Conservation (phyloP, 2,113 vertebrate genomes). For the Scytalopus superciliaris region DNA sequence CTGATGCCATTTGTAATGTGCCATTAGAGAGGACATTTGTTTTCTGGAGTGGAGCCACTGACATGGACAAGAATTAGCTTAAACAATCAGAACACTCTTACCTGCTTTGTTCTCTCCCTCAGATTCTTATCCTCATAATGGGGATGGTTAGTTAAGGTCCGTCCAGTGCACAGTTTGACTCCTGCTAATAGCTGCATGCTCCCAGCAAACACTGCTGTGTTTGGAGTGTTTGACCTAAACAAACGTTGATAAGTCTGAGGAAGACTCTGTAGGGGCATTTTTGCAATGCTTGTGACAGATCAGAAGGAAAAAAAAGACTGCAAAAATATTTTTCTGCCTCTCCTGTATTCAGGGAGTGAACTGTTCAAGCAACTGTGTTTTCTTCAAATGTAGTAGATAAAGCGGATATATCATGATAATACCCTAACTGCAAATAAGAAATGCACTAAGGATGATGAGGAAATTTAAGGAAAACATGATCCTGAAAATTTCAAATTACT, state of each 20-base stretch:
- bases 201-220: conserved; percentile 91
- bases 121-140: conserved; percentile 94
- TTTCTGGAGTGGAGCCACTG: neutral
- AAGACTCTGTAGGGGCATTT: neutral
- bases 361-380: neutral
- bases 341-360: neutral
- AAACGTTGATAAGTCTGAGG: neutral
- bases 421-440: conserved; percentile 31
- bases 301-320: conserved; percentile 51
- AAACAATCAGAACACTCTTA: conserved; percentile 46
- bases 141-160: conserved; percentile 94
- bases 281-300: neutral
- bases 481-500: neutral
- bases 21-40: neutral
- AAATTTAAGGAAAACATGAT: neutral
- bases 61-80: neutral
- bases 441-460: neutral
- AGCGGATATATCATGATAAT: neutral
- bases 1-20: neutral
- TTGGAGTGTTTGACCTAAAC: conserved; percentile 86
- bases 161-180: conserved; percentile 95
- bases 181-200: conserved; percentile 98
- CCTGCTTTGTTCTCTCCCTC: conserved; percentile 91
- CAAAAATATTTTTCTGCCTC: neutral
- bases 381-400: neutral